Base-by-base conservation (phyloP, 1,140 invertebrate genomes). In the Drosophila triauraria region DNA sequence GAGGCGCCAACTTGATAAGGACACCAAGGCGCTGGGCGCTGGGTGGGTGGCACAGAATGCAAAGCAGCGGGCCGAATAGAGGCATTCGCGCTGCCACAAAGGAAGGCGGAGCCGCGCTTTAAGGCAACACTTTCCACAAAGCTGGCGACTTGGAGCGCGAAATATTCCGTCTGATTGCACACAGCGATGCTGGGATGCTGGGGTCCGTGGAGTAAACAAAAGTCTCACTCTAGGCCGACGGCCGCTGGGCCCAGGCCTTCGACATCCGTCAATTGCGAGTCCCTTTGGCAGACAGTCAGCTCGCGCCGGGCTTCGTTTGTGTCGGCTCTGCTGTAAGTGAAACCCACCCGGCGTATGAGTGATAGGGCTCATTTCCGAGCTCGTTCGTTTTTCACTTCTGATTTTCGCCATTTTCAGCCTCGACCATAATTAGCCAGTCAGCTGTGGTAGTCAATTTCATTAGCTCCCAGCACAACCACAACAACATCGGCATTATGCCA, bases 1-100 rank as follows among this genome's bases (percentile, higher is more conserved):
- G 43, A 80, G 84, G 85, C 85, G 84, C 77, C 85, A 87, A 87
- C 84, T 88, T 87, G 83, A 87, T 84, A 87, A 90, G 84, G 83
- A 85, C 81, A 60, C 71, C 67, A 80, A 83, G 54, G 58, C 75
- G 64, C 81, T 50, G 61, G 54, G 58, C 75, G 64, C 81, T 50
- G 61, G 70, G 64, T 72, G 80, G 80, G 76, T 76, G 76, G 50
- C 65, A 38, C 65, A 38, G 70, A 67, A 75, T 40, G 67, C 44
- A 60, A 44, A 48, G 51, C 32, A 23, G 35, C 9, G 38, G 60
- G 35, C 64, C 10, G 4, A 4, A 57, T 20, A 53, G 35, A 67
- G 23, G 54, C 47, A 42, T 53, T 51, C 67, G 4, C 15, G 17
- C 6, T 35, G n/a, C 35, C 25, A 32, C 23, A 69, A 53, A 23